Base-by-base conservation (phyloP, 2,888 invertebrate genomes). In the Drosophila putrida region DNA sequence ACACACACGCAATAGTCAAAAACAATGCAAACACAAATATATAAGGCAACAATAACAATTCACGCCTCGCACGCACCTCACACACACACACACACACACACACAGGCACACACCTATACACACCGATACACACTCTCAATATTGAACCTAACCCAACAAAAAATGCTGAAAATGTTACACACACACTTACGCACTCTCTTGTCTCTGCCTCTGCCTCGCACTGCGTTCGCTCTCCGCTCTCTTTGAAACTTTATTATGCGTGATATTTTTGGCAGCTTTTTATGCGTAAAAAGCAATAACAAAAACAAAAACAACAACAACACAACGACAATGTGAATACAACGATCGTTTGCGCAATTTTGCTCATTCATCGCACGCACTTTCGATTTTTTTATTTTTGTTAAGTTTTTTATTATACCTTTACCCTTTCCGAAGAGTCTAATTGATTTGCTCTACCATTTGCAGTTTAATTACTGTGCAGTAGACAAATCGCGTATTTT, bases 141-240 rank as follows among this genome's bases (percentile, higher is more conserved):
- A 73, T 76, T 76, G 83, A 83, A 88, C 85, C 88, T 88, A 83
- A 85, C 88, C 88, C 83, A 83, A 88, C 88, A 83, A 85, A 88
- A 88, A 77, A 88, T 59, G 78, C 75, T 60, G 60, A 70, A 78
- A 75, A 55, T 41, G 58, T 41, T 51, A 71, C 62, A 75, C 71
- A 73, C 73, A 61, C 54, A 4, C 47, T 38, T 46, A 50, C 51
- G 41, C 39, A 4, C 47, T 31, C 31, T 20, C 39, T 3, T 20
- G 20, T 20, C 20, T 20, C 20, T 20, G 20, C 20, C 20, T 20
- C 20, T 20, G 20, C 20, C 20, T 20, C 20, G 2, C 3, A 20
- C 20, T 20, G 9, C 50, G 31, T 11, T 39, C 15, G 11, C 62
- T 53, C 41, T 59, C 54, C 28, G n/a, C n/a, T 51, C 38, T 25